Base-by-base conservation (phyloP, 2,797 vertebrate species). In the Hyperoplus immaculatus region DNA sequence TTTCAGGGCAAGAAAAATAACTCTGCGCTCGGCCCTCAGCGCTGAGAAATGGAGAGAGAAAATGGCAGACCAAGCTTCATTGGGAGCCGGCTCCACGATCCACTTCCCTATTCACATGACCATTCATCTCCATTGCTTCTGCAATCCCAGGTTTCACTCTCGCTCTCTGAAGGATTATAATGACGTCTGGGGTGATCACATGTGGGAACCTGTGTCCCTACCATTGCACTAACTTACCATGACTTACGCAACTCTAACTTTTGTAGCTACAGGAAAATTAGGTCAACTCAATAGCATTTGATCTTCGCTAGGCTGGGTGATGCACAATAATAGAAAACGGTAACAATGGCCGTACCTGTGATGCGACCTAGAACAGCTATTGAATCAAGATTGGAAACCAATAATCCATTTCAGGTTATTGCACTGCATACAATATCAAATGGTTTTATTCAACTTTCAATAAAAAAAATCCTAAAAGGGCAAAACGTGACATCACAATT, bases 1-100 rank as follows among this genome's bases (percentile, higher is more conserved):
- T 96, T 96, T 95, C 92, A 92, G 88, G 66, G 80, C 57, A 77
- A 95, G 95, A 95, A 91, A 95, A 94, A 95, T 95, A 92, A 94
- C 91, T 90, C 74, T 29, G 79, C 21, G 60, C 80, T 69, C 29
- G 67, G 82, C 78, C 86, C 86, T 89, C 78, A 56, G 82, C 75
- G 81, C 80, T 78, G 75, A 85, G 82, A 74, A 85, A 88, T 80
- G 74, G 78, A 78, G 81, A 77, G 83, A 66, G 85, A 89, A 89
- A 88, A 88, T 83, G 83, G 81, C 88, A 83, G 81, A 81, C 77
- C 54, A 12, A 71, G 86, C 80, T 83, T 63, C 84, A 65, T 53
- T 36, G 72, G 71, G 75, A 78, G 68, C 75, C 68, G 5, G 64
- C 83, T 88, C 82, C 84, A 80, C 88, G 75, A 84, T 86, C 82